These are phyloP conservation scores for Plotosus lineatus DNA, from an alignment of 2,113 vertebrate species.

Conservation along the genomic window DNA sequence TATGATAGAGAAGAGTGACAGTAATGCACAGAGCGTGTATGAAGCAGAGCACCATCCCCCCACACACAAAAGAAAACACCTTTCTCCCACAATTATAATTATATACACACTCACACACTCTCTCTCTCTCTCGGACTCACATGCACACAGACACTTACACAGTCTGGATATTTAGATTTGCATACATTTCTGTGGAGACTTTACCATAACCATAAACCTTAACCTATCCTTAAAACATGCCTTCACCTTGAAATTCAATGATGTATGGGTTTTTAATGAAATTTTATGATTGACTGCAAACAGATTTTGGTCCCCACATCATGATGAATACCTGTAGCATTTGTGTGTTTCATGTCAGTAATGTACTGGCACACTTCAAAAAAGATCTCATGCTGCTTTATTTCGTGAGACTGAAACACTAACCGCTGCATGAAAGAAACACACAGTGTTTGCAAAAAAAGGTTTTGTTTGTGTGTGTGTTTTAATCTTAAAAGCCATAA, in stretches of 20 bases:
- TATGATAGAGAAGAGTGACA: not conserved
- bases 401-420: conserved; percentile 10
- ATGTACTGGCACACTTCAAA: conserved; percentile 39
- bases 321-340: no score
- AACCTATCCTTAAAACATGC: no score
- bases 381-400: conserved; percentile 46
- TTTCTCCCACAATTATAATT: not conserved
- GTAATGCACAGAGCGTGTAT: not conserved
- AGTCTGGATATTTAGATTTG: no score
- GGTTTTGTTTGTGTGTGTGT: not conserved
- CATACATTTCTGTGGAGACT: no score
- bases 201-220: no score
- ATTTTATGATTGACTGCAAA: no score
- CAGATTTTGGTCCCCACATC: no score
- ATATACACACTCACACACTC: not conserved
- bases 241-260: no score
- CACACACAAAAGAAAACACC: not conserved
- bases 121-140: no score
- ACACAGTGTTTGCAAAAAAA: not conserved
- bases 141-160: not conserved
- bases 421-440: not conserved
- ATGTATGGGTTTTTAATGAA: no score
- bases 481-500: no score
- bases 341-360: conserved; percentile 28
- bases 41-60: not conserved